phyloP scores from a whole-genome alignment of 1,140 invertebrate genomes.

The Eupristina koningsbergeri region DNA sequence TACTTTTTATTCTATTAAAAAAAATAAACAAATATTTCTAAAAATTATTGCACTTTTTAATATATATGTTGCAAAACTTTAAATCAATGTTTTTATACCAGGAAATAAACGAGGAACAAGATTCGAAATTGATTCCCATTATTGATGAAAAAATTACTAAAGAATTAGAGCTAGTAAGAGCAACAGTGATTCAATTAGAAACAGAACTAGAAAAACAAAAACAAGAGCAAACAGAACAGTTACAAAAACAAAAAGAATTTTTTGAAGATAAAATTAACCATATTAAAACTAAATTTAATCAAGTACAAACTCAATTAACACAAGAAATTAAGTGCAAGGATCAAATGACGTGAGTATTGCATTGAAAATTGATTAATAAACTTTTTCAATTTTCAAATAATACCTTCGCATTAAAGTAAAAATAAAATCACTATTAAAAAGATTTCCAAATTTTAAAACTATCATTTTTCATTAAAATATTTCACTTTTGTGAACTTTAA shows the following conservation, averaged over 20 bases:
- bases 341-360: conserved; percentile 66
- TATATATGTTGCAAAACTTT: too few relatives aligned
- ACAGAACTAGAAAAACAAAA: conserved; percentile 64
- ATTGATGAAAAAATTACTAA: conserved; percentile 65
- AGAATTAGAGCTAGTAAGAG: conserved; percentile 65
- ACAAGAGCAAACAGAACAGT: conserved; percentile 58
- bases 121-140: conserved; percentile 55
- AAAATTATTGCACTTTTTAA: too few relatives aligned
- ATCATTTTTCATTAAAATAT: too few relatives aligned
- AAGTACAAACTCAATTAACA: conserved; percentile 67
- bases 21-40: too few relatives aligned
- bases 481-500: too few relatives aligned
- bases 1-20: too few relatives aligned
- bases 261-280: conserved; percentile 59
- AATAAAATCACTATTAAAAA: too few relatives aligned
- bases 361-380: neutral
- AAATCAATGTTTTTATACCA: conserved; percentile 42
- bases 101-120: conserved; percentile 59
- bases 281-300: conserved; percentile 63
- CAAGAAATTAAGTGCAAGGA: conserved; percentile 68
- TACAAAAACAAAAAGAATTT: conserved; percentile 63
- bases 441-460: too few relatives aligned
- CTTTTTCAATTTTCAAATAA: too few relatives aligned
- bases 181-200: conserved; percentile 66
- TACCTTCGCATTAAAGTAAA: too few relatives aligned